Evolutionary conservation across 2,797 vertebrate species (phyloP).

Genomic region (Etheostoma perlongum): DNA sequence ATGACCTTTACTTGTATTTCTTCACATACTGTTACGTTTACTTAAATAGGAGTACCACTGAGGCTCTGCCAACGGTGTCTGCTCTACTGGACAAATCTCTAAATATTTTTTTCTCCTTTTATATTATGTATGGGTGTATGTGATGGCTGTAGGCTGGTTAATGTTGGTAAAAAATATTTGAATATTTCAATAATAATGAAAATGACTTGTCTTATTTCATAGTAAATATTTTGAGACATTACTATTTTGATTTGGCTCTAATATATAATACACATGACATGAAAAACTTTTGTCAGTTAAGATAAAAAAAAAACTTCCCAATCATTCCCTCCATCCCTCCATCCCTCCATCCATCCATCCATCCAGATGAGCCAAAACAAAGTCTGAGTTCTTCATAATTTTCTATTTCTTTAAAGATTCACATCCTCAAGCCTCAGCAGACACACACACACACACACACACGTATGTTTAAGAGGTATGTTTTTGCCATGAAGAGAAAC

Average conservation of each 20-base stretch:
- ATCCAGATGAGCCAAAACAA: slow-evolving; percentile 56
- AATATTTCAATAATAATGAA: slow-evolving; percentile 2
- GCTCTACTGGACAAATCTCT: not conserved
- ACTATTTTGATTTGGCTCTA: not conserved
- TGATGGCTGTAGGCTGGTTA: not conserved
- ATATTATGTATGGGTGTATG: not conserved
- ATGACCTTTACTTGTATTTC: not conserved
- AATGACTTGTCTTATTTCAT: not conserved
- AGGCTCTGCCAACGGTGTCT: not conserved
- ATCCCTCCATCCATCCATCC: slow-evolving; percentile 18
- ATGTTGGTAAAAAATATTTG: not conserved
- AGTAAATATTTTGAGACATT: not conserved
- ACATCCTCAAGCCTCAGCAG: slow-evolving; percentile 55
- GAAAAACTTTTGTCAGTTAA: slow-evolving; percentile 8
- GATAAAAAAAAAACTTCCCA: not conserved
- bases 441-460: slow-evolving; percentile 2
- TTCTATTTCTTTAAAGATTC: slow-evolving; percentile 74
- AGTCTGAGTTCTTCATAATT: slow-evolving; percentile 69
- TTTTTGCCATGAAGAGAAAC: slow-evolving; percentile 75
- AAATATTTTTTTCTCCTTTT: not conserved
- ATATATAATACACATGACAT: not conserved
- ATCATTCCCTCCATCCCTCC: not conserved
- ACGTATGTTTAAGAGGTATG: slow-evolving; percentile 52
- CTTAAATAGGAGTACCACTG: not conserved
- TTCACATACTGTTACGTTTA: too few relatives aligned